Evolutionary conservation across 2,888 invertebrate genomes (phyloP).

Genomic region (Drosophila macrospina): DNA sequence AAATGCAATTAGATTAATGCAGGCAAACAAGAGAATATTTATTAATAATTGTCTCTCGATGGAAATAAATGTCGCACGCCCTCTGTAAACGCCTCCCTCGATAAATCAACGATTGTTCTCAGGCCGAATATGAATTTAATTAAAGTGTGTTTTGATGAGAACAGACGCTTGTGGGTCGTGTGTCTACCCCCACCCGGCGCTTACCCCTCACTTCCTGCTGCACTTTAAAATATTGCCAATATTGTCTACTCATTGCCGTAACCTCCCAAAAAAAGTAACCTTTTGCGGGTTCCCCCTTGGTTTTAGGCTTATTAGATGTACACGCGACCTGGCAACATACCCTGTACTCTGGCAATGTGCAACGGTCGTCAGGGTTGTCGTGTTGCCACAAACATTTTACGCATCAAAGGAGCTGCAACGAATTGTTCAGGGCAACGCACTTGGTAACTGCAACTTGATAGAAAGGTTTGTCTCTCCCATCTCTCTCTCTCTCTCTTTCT

Average conservation of each 20-base stretch:
- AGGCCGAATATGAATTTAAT: constrained; percentile 82
- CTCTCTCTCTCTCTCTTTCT: neutral
- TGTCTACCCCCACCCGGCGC: constrained; percentile 27
- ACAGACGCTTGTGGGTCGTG: constrained; percentile 65
- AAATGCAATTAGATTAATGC: constrained; percentile 75
- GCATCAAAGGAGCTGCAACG: constrained; percentile 71
- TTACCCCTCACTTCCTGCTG: constrained; percentile 1
- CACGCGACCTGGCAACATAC: constrained; percentile 59
- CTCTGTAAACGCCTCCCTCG: neutral
- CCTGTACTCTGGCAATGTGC: constrained; percentile 59
- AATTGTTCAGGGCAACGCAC: constrained; percentile 39
- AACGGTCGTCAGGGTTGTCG: constrained; percentile 71
- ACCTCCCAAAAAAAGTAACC: constrained; percentile 41
- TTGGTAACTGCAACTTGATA: constrained; percentile 9
- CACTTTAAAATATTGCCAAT: constrained; percentile 82
- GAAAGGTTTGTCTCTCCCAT: neutral
- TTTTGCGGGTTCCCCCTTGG: constrained; percentile 34
- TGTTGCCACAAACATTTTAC: constrained; percentile 71
- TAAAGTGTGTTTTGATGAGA: constrained; percentile 80
- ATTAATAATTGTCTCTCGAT: constrained; percentile 63
- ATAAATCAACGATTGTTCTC: constrained; percentile 61
- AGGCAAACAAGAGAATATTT: constrained; percentile 53
- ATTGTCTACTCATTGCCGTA: constrained; percentile 69
- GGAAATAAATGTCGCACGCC: constrained; percentile 30
- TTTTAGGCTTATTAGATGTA: constrained; percentile 79